A percentile compares a stretch with the other conserved stretches of the same genome.
phyloP scores from a whole-genome alignment of 2,797 vertebrate genomes.

The Cetoscarus ocellatus region DNA sequence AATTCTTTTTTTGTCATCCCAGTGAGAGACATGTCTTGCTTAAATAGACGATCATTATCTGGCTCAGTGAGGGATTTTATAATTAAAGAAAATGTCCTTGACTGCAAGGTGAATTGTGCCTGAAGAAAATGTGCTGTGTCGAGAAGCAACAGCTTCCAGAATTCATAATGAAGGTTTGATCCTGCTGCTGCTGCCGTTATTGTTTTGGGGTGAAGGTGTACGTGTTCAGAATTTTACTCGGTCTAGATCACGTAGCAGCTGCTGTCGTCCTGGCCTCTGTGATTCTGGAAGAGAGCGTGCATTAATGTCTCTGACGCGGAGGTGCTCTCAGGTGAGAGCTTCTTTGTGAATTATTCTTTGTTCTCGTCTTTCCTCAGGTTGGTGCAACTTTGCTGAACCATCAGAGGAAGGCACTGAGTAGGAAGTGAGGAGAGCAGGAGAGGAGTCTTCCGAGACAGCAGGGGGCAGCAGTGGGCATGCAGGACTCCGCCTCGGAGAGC shows the following conservation, averaged over 20 bases:
- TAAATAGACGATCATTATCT: slow-evolving; percentile 66
- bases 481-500: slow-evolving; percentile 82
- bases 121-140: slow-evolving; percentile 26
- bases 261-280: slow-evolving; percentile 20
- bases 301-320: neutral
- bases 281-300: slow-evolving; percentile 1
- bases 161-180: slow-evolving; percentile 26
- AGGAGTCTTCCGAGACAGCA: slow-evolving; percentile 82
- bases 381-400: slow-evolving; percentile 85
- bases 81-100: slow-evolving; percentile 65
- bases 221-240: slow-evolving; percentile 3
- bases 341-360: slow-evolving; percentile 13
- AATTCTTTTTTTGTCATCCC: slow-evolving; percentile 26
- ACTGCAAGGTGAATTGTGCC: slow-evolving; percentile 49
- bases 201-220: slow-evolving; percentile 6
- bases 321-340: neutral
- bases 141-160: slow-evolving; percentile 24
- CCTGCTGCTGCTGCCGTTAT: neutral
- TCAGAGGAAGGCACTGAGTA: slow-evolving; percentile 85
- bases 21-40: slow-evolving; percentile 43
- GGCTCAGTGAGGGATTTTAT: slow-evolving; percentile 56
- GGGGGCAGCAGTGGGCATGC: slow-evolving; percentile 79
- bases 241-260: slow-evolving; percentile 6
- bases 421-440: slow-evolving; percentile 83
- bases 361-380: slow-evolving; percentile 68